These are phyloP conservation scores for Muscicapa striata DNA, from an alignment of 2,797 vertebrate species.

Conservation along the genomic window DNA sequence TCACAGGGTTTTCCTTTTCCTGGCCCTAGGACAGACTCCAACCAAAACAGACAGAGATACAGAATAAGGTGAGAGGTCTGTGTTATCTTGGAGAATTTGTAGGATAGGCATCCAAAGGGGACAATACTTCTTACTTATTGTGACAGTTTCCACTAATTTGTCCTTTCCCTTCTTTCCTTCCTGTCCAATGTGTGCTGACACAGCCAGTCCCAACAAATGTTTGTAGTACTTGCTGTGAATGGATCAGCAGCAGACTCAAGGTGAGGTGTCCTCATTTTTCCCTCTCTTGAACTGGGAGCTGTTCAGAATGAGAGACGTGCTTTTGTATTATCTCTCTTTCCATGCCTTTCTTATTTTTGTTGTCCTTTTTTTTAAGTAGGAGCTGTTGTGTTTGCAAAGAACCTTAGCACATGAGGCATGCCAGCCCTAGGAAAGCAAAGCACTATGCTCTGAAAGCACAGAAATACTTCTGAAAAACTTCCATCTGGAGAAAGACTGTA, in stretches of 20 bases:
- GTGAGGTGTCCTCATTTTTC: background rate
- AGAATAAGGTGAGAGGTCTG: background rate
- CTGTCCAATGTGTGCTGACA: fast-evolving
- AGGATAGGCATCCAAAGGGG: background rate
- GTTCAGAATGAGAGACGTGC: background rate
- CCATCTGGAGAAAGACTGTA: background rate
- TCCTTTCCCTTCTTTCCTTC: background rate
- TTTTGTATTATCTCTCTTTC: background rate
- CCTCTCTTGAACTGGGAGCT: background rate
- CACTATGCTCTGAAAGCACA: background rate
- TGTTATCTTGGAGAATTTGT: background rate
- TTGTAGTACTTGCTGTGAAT: fast-evolving
- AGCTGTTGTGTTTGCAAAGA: background rate
- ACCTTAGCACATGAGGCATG: background rate
- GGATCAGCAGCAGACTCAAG: background rate
- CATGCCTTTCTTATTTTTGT: background rate
- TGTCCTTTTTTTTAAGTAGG: background rate
- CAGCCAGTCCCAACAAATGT: fast-evolving
- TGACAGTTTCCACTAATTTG: background rate
- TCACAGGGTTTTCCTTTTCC: background rate
- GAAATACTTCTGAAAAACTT: background rate
- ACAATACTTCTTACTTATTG: background rate
- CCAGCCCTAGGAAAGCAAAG: background rate
- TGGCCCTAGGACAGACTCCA: background rate
- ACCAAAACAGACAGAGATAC: background rate